These are phyloP conservation scores for Ochropleura plecta DNA, from an alignment of 2,888 invertebrate genomes.

Conservation along the genomic window DNA sequence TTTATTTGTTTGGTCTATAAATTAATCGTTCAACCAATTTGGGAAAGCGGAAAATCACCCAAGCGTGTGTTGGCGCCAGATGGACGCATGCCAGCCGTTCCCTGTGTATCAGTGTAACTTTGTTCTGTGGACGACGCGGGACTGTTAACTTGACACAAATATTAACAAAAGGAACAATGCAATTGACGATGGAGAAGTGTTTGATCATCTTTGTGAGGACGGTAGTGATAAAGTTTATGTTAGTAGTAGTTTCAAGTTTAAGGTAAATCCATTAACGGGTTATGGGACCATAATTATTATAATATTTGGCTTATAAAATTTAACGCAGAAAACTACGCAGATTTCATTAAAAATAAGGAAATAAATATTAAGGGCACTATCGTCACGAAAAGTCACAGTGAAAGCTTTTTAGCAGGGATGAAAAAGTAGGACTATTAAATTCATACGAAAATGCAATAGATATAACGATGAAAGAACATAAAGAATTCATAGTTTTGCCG, in stretches of 20 bases:
- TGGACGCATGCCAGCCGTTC: constrained; percentile 82
- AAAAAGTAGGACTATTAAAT: neutral
- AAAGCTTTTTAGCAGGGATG: neutral
- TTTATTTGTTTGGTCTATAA: constrained; percentile 66
- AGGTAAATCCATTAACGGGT: neutral
- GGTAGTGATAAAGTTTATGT: neutral
- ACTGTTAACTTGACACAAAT: constrained; percentile 27
- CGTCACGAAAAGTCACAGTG: neutral
- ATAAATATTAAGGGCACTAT: neutral
- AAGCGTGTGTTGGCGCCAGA: constrained; percentile 75
- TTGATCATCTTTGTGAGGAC: neutral
- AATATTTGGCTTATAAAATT: neutral
- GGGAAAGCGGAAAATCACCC: constrained; percentile 84
- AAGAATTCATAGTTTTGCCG: neutral
- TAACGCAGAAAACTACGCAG: neutral
- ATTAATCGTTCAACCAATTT: constrained; percentile 66
- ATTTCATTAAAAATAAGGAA: neutral
- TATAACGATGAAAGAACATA: neutral
- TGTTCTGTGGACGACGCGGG: constrained; percentile 22
- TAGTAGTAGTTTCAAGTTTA: too few species aligned
- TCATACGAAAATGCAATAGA: neutral
- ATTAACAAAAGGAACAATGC: constrained; percentile 8
- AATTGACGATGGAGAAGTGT: neutral
- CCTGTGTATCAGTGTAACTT: constrained; percentile 50
- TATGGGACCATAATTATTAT: neutral